Conservation (phyloP, 2,888 invertebrate genomes). For the Drosophila kanekoi region DNA sequence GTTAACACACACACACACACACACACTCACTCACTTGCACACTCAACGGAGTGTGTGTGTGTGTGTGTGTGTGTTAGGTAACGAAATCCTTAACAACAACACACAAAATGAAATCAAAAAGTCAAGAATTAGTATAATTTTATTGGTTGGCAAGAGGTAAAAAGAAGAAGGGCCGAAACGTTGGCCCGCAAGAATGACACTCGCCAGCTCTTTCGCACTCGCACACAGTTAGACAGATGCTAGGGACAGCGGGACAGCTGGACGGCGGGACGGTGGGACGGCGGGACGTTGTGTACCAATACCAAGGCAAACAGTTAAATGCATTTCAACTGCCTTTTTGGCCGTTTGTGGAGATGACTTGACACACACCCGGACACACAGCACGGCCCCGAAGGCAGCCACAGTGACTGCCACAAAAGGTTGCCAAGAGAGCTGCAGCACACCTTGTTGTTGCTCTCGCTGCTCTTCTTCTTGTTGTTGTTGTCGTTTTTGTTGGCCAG, state of each 20-base stretch:
- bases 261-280: background rate
- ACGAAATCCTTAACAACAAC: constrained; percentile 77
- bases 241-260: background rate
- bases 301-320: constrained; percentile 58
- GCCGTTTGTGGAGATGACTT: constrained; percentile 77
- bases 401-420: constrained; percentile 67
- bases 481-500: constrained; percentile 31
- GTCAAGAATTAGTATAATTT: constrained; percentile 83
- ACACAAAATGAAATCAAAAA: constrained; percentile 78
- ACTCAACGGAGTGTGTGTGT: constrained; percentile 17
- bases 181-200: constrained; percentile 70
- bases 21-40: background rate
- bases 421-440: constrained; percentile 22
- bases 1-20: constrained; percentile 21
- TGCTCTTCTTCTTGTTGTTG: constrained; percentile 6
- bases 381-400: constrained; percentile 50
- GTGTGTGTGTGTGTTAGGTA: constrained; percentile 76
- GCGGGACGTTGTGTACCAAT: constrained; percentile 23
- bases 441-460: constrained; percentile 19
- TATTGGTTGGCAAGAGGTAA: constrained; percentile 79
- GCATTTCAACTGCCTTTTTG: constrained; percentile 68
- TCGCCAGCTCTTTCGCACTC: constrained; percentile 67
- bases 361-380: constrained; percentile 69
- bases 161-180: constrained; percentile 28
- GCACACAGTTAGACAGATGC: constrained; percentile 26